Percentiles rank a stretch among this genome's conserved stretches.
These are phyloP conservation scores for Crocallis elinguaria DNA, from an alignment of 2,888 invertebrate species.

Conservation along the genomic window DNA sequence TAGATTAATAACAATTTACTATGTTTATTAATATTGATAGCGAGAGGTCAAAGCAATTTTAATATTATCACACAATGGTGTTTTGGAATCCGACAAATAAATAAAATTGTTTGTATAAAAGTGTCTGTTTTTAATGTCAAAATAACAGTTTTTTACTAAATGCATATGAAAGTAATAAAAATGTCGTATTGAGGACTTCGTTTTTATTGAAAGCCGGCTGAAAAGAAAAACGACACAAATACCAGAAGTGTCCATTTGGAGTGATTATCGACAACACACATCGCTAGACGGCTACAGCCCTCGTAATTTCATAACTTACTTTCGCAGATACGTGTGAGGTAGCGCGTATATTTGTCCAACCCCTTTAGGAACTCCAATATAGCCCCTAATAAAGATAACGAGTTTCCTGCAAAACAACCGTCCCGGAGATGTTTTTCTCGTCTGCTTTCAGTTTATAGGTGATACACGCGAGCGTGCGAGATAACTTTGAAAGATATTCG, in stretches of 20 bases:
- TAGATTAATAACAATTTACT: too few species aligned
- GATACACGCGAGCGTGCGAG: conserved; percentile 7
- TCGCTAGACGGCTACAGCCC: background rate
- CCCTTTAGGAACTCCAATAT: conserved; percentile 46
- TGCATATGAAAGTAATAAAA: too few species aligned
- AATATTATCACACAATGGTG: too few species aligned
- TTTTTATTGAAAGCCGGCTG: too few species aligned
- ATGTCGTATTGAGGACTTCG: too few species aligned
- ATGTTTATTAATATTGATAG: too few species aligned
- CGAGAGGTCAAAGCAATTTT: too few species aligned
- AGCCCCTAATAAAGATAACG: conserved; percentile 56
- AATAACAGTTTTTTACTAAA: too few species aligned
- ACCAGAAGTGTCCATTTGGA: too few species aligned
- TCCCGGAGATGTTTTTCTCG: conserved; percentile 47
- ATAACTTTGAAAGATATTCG: background rate
- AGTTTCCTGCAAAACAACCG: conserved; percentile 54
- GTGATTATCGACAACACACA: background rate
- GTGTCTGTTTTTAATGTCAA: too few species aligned
- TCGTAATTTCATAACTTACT: conserved; percentile 12
- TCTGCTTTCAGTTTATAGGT: conserved; percentile 18
- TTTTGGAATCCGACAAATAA: too few species aligned
- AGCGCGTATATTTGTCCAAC: conserved; percentile 29
- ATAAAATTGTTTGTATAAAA: too few species aligned
- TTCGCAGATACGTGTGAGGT: conserved; percentile 3
- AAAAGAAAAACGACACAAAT: background rate